These are phyloP conservation scores for Monopis laevigella DNA, from an alignment of 2,888 invertebrate genomes.

Conservation along the genomic window DNA sequence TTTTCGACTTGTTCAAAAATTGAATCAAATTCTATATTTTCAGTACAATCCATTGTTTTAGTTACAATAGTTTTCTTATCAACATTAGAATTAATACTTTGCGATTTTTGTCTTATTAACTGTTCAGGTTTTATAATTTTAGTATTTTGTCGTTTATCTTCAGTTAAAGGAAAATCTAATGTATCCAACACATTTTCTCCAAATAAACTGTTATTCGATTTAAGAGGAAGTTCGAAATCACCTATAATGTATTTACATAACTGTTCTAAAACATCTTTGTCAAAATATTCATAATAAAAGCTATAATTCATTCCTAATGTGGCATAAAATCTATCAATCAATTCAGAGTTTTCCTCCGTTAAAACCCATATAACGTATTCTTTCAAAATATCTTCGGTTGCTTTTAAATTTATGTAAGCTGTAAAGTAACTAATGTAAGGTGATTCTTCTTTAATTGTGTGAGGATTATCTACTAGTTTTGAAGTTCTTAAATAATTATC, in stretches of 20 bases:
- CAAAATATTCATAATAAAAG: constrained; percentile 65
- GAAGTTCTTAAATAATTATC: constrained; percentile 49
- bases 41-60: constrained; percentile 31
- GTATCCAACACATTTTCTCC: constrained; percentile 41
- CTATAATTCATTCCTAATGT: constrained; percentile 66
- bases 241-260: constrained; percentile 58
- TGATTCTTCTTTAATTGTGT: constrained; percentile 33
- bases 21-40: constrained; percentile 22
- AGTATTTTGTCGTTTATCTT: constrained; percentile 42
- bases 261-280: constrained; percentile 59
- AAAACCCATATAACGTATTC: constrained; percentile 50
- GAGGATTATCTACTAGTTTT: constrained; percentile 60
- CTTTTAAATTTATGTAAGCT: constrained; percentile 59
- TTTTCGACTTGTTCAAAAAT: no score
- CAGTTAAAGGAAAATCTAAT: constrained; percentile 39
- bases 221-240: constrained; percentile 38
- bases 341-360: constrained; percentile 47
- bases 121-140: constrained; percentile 46
- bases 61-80: constrained; percentile 21
- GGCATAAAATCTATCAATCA: constrained; percentile 68
- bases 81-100: background rate
- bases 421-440: constrained; percentile 66
- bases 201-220: constrained; percentile 42
- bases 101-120: constrained; percentile 15
- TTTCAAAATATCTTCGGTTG: constrained; percentile 46